These are phyloP conservation scores for Ranitomeya variabilis DNA, from an alignment of 2,113 vertebrate species.

Conservation along the genomic window DNA sequence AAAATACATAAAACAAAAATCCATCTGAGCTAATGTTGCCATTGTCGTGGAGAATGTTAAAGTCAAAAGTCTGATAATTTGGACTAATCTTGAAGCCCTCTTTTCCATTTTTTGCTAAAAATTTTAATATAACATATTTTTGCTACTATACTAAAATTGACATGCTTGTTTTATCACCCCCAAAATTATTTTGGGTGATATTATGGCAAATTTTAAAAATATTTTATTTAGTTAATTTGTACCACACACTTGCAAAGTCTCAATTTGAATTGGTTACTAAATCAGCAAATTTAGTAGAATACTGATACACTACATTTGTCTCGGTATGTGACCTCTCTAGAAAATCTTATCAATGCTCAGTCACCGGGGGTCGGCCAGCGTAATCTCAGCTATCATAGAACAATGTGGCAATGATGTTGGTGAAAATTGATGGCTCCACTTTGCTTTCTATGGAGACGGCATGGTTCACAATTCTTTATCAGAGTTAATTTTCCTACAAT, in stretches of 20 bases:
- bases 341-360: not conserved
- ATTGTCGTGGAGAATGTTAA: not conserved
- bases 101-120: not conserved
- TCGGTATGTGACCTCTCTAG: not conserved
- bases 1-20: constrained; percentile 12
- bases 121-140: not conserved
- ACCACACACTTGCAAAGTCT: not conserved
- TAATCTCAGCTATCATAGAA: not conserved
- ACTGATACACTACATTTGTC: not conserved
- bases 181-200: no score
- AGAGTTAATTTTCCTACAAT: not conserved
- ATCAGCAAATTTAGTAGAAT: no score
- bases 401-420: not conserved
- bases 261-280: not conserved
- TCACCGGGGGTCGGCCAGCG: not conserved
- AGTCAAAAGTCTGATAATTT: not conserved
- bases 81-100: not conserved
- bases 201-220: no score
- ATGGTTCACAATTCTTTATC: not conserved
- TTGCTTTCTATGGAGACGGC: not conserved
- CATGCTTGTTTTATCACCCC: not conserved
- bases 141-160: not conserved
- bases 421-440: not conserved
- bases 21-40: not conserved
- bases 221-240: not conserved